Conservation (phyloP, 2,888 invertebrate genomes). For the Pandemis cinnamomeana region DNA sequence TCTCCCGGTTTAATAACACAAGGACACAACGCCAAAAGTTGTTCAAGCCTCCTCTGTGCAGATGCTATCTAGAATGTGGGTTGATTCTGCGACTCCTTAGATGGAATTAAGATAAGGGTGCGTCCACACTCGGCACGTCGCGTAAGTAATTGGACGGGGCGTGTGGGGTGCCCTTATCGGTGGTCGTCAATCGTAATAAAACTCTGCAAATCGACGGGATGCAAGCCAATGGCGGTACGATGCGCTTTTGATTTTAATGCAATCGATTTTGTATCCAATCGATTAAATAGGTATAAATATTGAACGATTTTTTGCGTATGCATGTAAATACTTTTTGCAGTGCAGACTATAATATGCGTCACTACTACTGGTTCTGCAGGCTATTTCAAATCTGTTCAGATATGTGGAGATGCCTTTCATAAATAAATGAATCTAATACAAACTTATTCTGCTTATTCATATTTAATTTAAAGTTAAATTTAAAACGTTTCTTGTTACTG, state of each 20-base stretch:
- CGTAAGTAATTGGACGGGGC: constrained; percentile 80
- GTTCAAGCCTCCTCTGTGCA: constrained; percentile 3
- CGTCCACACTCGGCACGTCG: constrained; percentile 60
- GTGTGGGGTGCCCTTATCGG: constrained; percentile 66
- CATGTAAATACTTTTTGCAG: neutral
- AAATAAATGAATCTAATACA: no score
- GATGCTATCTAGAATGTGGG: constrained; percentile 45
- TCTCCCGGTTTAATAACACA: neutral
- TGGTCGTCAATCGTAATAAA: constrained; percentile 78
- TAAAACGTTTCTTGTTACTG: no score
- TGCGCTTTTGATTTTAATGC: constrained; percentile 38
- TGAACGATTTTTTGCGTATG: neutral
- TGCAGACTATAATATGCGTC: neutral
- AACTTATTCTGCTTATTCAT: no score
- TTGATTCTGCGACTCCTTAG: constrained; percentile 67
- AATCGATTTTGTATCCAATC: constrained; percentile 15
- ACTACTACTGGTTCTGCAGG: no score
- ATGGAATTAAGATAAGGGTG: constrained; percentile 78
- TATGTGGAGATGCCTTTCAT: no score
- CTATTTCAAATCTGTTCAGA: no score
- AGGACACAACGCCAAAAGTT: neutral
- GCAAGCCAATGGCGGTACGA: constrained; percentile 46
- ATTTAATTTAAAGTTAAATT: no score
- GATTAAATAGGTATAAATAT: constrained; percentile 18
- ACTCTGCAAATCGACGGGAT: constrained; percentile 66